Evolutionary conservation across 2,797 vertebrate genomes (phyloP).

Genomic region (Galagoides demidoff): DNA sequence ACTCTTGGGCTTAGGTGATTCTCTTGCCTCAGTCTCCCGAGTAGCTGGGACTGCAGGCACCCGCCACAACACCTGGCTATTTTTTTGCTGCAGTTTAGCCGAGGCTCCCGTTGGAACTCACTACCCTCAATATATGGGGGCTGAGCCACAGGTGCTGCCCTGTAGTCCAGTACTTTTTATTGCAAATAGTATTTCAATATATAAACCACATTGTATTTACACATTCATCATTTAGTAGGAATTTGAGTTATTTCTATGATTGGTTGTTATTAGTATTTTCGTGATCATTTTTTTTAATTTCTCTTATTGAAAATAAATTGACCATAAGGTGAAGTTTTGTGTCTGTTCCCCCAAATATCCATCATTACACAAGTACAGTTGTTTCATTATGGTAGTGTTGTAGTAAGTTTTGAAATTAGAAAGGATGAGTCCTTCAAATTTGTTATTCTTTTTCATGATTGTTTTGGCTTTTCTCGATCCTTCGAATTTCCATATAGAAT

Average conservation of each 20-base stretch:
- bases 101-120: no score
- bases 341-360: background rate
- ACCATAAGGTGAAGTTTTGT: background rate
- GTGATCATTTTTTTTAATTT: background rate
- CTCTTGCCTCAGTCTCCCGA: no score
- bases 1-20: no score
- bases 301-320: background rate
- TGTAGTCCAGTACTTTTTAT: background rate
- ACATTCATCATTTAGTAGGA: background rate
- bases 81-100: no score
- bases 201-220: background rate
- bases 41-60: no score
- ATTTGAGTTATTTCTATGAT: background rate
- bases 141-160: no score
- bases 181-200: background rate
- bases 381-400: background rate
- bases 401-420: background rate
- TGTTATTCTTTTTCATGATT: background rate
- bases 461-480: background rate
- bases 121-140: no score
- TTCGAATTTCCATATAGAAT: background rate
- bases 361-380: background rate
- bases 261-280: background rate
- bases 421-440: background rate
- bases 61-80: no score